phyloP scores from a whole-genome alignment of 2,797 vertebrate species.

The Spheniscus humboldti region DNA sequence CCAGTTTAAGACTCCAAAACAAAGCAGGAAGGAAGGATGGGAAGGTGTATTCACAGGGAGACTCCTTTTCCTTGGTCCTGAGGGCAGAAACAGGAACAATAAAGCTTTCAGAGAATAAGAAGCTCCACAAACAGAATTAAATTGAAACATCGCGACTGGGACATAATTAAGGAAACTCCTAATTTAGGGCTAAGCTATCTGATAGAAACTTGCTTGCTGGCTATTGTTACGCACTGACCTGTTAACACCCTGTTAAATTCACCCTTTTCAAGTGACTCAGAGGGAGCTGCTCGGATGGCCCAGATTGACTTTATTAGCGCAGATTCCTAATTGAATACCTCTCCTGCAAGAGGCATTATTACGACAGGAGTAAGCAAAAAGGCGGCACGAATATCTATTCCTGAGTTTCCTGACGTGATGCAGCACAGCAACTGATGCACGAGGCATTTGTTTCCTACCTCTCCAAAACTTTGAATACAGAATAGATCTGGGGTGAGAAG shows the following conservation, averaged over 20 bases:
- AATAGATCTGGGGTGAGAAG: background rate
- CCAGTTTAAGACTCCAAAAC: background rate
- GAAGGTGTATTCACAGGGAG: background rate
- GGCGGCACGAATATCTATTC: background rate
- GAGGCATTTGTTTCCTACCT: background rate
- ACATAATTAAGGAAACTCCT: background rate
- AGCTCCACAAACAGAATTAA: background rate
- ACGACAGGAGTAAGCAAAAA: background rate
- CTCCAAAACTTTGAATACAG: background rate
- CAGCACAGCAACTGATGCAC: background rate
- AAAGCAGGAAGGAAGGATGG: background rate
- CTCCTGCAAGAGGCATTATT: background rate
- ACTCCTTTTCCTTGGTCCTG: background rate
- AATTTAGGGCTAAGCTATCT: background rate
- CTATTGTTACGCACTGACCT: background rate
- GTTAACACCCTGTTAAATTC: background rate
- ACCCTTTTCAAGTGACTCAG: background rate
- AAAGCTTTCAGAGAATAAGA: background rate
- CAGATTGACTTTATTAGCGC: background rate
- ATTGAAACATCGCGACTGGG: background rate
- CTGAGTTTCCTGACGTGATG: background rate
- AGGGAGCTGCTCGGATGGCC: background rate
- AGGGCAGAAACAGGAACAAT: background rate
- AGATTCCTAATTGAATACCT: background rate
- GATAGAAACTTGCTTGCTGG: background rate